phyloP scores from a whole-genome alignment of 2,113 vertebrate species.

The Phalacrocorax pelagicus region DNA sequence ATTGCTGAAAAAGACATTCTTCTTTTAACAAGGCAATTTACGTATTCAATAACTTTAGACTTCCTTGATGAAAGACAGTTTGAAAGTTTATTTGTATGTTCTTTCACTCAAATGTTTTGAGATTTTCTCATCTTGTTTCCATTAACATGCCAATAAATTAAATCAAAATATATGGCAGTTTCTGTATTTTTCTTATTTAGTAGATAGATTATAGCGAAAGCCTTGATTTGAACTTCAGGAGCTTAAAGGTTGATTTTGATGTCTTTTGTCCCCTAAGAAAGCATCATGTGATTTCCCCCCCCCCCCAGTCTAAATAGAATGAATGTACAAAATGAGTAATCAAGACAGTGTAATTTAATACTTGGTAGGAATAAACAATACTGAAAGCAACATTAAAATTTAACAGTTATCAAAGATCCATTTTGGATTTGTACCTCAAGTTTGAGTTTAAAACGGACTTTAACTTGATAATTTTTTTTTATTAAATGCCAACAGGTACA shows the following conservation, averaged over 20 bases:
- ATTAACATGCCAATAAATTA: too few relatives aligned
- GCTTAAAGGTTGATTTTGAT: too few relatives aligned
- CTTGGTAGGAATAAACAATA: background rate
- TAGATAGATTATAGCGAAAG: too few relatives aligned
- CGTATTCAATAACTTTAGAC: conserved; percentile 64
- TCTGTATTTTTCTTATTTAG: too few relatives aligned
- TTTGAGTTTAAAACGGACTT: background rate
- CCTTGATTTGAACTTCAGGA: too few relatives aligned
- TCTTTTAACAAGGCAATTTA: conserved; percentile 72
- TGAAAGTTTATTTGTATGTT: too few relatives aligned
- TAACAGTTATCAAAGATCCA: background rate
- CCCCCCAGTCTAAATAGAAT: background rate
- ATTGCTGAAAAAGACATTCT: conserved; percentile 70
- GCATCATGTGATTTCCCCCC: too few relatives aligned
- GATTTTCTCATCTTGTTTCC: too few relatives aligned
- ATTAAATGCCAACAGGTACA: background rate
- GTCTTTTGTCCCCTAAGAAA: too few relatives aligned
- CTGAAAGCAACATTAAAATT: background rate
- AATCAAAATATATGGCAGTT: too few relatives aligned
- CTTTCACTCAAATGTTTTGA: too few relatives aligned
- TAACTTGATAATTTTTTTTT: background rate
- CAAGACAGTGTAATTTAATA: background rate
- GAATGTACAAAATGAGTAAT: background rate
- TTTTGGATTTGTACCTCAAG: background rate
- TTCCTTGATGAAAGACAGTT: conserved; percentile 57